phyloP scores from a whole-genome alignment of 2,888 invertebrate genomes.

The Atherix ibis region DNA sequence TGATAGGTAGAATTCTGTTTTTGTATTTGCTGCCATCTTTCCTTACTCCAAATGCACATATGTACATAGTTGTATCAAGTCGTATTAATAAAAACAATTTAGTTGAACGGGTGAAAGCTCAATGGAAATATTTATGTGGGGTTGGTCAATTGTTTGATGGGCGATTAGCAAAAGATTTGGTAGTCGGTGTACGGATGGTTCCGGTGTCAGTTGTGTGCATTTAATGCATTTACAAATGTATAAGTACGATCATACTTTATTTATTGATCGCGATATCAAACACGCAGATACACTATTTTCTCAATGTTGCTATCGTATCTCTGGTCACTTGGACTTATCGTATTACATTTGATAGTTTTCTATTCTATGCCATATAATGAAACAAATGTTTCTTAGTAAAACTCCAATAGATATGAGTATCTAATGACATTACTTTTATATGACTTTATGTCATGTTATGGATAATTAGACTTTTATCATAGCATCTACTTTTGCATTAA shows the following conservation, averaged over 20 bases:
- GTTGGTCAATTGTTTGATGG: no score
- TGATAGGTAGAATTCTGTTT: no score
- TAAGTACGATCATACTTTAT: slow-evolving; percentile 25
- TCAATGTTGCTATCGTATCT: not conserved
- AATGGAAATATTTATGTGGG: no score
- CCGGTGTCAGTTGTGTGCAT: slow-evolving; percentile 9
- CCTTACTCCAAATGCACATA: no score
- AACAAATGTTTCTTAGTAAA: no score
- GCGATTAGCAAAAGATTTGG: no score
- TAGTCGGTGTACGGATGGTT: no score
- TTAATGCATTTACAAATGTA: slow-evolving; percentile 12
- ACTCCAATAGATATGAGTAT: slow-evolving; percentile 6
- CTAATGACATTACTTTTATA: slow-evolving; percentile 11
- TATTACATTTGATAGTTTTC: no score
- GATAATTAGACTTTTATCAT: slow-evolving; percentile 22
- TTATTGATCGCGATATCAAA: slow-evolving; percentile 32
- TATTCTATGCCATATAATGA: no score
- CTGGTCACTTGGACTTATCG: not conserved
- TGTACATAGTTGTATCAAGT: no score
- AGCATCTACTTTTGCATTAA: slow-evolving; percentile 10
- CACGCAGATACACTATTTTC: slow-evolving; percentile 21
- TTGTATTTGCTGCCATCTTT: no score
- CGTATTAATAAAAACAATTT: no score
- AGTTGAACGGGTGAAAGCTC: not conserved
- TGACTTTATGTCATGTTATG: slow-evolving; percentile 26